Conservation (phyloP, 2,797 vertebrate species). For the Acanthurus tractus region DNA sequence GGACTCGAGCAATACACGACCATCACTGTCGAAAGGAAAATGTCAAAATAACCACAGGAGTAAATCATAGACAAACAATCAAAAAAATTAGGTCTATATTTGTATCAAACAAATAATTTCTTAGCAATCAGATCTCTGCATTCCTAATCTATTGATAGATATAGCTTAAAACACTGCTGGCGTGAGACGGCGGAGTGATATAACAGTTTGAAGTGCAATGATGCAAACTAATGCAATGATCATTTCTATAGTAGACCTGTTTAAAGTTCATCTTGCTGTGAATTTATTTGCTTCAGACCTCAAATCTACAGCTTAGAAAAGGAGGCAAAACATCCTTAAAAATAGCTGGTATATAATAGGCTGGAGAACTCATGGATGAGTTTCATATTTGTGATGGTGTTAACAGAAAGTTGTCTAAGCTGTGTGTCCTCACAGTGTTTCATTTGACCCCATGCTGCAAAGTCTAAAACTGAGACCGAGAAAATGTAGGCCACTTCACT, state of each 20-base stretch:
- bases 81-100: slow-evolving; percentile 16
- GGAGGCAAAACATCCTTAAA: slow-evolving; percentile 2
- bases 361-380: background rate
- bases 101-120: slow-evolving; percentile 26
- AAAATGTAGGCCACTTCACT: slow-evolving; percentile 63
- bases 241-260: background rate
- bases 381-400: background rate
- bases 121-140: slow-evolving; percentile 27
- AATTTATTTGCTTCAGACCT: background rate
- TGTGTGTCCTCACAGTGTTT: slow-evolving; percentile 30
- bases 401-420: background rate
- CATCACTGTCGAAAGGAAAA: slow-evolving; percentile 10
- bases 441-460: slow-evolving; percentile 33
- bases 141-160: slow-evolving; percentile 46
- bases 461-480: slow-evolving; percentile 32
- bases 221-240: slow-evolving; percentile 22
- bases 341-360: background rate
- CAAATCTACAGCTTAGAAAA: background rate
- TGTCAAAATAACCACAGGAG: background rate
- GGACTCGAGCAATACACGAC: background rate
- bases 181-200: slow-evolving; percentile 34
- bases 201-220: slow-evolving; percentile 31
- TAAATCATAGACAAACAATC: slow-evolving; percentile 2
- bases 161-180: slow-evolving; percentile 38
- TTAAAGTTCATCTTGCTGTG: background rate